These are phyloP conservation scores for Tetramorium simillimum DNA, from an alignment of 1,140 invertebrate genomes.

Conservation along the genomic window DNA sequence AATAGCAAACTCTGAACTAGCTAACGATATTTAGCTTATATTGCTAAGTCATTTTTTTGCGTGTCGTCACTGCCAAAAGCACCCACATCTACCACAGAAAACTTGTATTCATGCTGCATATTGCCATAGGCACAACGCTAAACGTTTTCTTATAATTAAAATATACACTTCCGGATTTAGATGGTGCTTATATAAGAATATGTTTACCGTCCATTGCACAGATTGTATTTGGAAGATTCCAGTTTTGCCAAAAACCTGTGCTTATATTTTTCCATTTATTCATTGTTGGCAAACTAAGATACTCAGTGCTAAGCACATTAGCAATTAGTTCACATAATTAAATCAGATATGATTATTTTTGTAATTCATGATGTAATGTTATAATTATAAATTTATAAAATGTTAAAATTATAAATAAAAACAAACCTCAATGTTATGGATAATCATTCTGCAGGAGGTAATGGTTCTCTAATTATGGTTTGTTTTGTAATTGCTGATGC, in stretches of 20 bases:
- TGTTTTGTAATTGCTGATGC: neutral
- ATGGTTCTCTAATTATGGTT: slow-evolving; percentile 9
- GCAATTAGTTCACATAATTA: neutral
- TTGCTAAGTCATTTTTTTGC: too few relatives aligned
- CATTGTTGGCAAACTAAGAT: neutral
- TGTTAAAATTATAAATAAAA: neutral
- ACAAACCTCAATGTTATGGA: slow-evolving; percentile 7
- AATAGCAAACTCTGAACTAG: too few relatives aligned
- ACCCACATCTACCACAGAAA: too few relatives aligned
- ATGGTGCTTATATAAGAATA: too few relatives aligned
- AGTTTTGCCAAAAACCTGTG: neutral
- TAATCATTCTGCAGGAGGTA: slow-evolving; percentile 9
- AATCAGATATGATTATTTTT: neutral
- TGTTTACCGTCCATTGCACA: neutral
- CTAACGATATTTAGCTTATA: too few relatives aligned
- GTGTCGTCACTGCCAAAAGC: too few relatives aligned
- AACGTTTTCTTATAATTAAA: too few relatives aligned
- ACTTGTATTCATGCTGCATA: too few relatives aligned
- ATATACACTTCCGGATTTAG: too few relatives aligned
- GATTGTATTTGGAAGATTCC: slow-evolving; percentile 8
- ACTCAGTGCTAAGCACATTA: too few relatives aligned
- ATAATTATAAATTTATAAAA: too few relatives aligned
- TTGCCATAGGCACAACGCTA: too few relatives aligned
- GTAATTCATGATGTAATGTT: neutral
- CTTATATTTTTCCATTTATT: neutral